Evolutionary conservation across 2,113 vertebrate species (phyloP).

Genomic region (Canis aureus): DNA sequence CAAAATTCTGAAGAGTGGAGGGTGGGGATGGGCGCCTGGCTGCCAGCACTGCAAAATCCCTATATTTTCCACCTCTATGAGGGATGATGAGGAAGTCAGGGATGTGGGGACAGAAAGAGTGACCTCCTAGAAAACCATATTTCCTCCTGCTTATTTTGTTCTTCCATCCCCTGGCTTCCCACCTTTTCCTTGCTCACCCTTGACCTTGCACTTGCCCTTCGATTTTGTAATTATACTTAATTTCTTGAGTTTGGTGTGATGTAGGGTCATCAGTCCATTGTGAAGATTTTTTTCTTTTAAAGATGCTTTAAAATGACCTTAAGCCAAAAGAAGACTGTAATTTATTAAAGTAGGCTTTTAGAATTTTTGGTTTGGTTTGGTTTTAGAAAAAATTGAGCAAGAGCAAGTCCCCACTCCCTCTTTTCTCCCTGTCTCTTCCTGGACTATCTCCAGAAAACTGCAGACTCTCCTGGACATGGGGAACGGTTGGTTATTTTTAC

Average conservation of each 20-base stretch:
- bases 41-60: background rate
- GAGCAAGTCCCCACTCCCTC: background rate
- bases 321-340: background rate
- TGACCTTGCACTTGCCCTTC: background rate
- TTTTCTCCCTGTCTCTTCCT: accelerated
- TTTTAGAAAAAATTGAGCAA: slow-evolving; percentile 16
- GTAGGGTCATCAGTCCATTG: background rate
- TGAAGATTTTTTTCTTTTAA: background rate
- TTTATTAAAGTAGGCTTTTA: background rate
- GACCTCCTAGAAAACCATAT: background rate
- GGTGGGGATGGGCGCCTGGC: accelerated
- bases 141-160: background rate
- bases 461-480: background rate
- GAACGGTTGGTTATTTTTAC: slow-evolving; percentile 1
- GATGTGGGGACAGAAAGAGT: background rate
- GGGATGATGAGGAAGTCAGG: background rate
- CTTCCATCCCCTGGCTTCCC: background rate
- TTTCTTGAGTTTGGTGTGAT: background rate
- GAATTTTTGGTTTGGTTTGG: background rate
- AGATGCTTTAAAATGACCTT: background rate
- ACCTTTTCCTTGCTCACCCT: background rate
- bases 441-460: background rate
- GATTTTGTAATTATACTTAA: background rate
- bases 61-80: background rate
- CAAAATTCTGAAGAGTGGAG: background rate